phyloP scores from a whole-genome alignment of 53 echinoderm and acorn worm genomes.

The Antedon mediterranea region DNA sequence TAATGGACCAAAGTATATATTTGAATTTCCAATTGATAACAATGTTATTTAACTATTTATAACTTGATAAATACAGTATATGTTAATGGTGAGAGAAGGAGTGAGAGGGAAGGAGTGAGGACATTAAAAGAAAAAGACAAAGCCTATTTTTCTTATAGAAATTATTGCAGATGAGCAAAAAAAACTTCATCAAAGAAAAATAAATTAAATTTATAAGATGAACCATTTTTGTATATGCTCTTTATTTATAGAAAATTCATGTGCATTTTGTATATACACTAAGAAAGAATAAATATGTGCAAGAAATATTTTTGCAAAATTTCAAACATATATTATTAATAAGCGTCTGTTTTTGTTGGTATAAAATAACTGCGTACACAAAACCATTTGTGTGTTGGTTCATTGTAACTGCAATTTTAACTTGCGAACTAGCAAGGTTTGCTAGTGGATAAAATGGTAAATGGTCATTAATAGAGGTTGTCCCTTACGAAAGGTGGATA shows the following conservation, averaged over 20 bases:
- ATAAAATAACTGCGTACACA: too few relatives aligned
- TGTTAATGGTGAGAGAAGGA: neutral
- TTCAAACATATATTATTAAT: neutral
- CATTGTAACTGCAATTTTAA: too few relatives aligned
- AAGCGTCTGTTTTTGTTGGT: too few relatives aligned
- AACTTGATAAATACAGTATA: neutral
- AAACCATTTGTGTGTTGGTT: too few relatives aligned
- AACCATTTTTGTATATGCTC: slow-evolving; percentile 80
- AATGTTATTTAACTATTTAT: neutral
- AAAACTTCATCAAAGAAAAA: neutral
- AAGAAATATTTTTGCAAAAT: neutral
- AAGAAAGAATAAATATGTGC: slow-evolving; percentile 24
- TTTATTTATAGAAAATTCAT: slow-evolving; percentile 68
- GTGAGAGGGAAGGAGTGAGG: neutral
- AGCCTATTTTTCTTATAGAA: neutral
- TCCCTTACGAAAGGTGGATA: too few relatives aligned
- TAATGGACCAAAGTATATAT: neutral
- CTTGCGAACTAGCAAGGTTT: too few relatives aligned
- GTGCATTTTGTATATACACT: slow-evolving; percentile 94
- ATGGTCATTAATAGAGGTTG: too few relatives aligned
- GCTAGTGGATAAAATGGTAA: too few relatives aligned
- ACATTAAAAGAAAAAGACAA: neutral
- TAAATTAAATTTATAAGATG: neutral
- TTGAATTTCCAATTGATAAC: neutral
- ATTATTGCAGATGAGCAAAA: neutral